Base-by-base conservation (phyloP, 2,113 vertebrate genomes). In the western clawed frog (Xenopus tropicalis) region DNA sequence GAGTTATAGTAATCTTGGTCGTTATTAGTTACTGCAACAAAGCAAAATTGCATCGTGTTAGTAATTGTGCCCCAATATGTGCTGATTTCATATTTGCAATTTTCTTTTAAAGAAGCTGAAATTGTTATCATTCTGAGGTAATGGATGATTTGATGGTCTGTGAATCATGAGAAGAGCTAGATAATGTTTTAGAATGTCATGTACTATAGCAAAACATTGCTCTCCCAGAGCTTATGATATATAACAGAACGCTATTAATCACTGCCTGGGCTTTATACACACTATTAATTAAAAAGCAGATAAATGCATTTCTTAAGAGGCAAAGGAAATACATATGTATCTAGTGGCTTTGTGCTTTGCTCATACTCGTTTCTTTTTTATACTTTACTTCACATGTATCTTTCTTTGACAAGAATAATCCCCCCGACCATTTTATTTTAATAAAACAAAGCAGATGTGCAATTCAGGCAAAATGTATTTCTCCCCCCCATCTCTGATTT, bases 391-490 rank as follows among this genome's bases (percentile, higher is more conserved):
- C 69, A 61, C 80, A 84, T 29, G 61, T 85, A 65, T 68, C 58
- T 72, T 82, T 78, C 81, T 74, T 78, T 82, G 63, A 79, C 19
- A 81, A 75, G 81, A 85, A 79, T 44, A 77, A 78, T 79, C 80
- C 70, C 6, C 29, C 78, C 82, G 29, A 72, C 86, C 82, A 59
- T 67, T 66, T 72, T 77, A 77, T 37, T 80, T 19, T 74, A 65
- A 44, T 80, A 80, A 87, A 86, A 68, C 71, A 72, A 85, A 84
- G 79, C 74, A 86, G 77, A 82, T 86, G 71, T 83, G 62, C 12
- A 58, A 83, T 85, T 82, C 70, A 77, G 80, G 69, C 48, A 68
- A 65, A 79, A 82, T 10, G 11, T 77, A 66, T 84, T 82, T 80
- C 79, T 78, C n/a, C n/a, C n/a, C n/a, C 29, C 22, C 56, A 51